Evolutionary conservation across 2,888 invertebrate genomes (phyloP), one percentile per base, ranked within the genome.

Genomic region (Fabriciana adippe): DNA sequence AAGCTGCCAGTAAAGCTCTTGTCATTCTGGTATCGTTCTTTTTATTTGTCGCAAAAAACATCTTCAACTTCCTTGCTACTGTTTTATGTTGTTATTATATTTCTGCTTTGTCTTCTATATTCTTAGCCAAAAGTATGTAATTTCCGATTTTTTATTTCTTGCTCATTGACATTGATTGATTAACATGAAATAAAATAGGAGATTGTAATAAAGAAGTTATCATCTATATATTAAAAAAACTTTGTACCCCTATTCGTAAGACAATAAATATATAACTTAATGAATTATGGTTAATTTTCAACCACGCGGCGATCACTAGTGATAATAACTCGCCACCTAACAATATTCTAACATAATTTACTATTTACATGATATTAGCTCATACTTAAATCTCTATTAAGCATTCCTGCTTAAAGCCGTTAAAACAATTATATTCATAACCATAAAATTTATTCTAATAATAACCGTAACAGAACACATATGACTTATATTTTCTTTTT

Each of bases 401-500:
- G 8, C 2, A 41, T 31, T 31, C 31, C 16, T 59, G 26, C 11
- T 1, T 41, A 59, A 59, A 59, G 59, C n/a, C 3, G 3, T n/a
- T 26, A 31, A 47, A 26, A 5, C 57, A 48, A 48, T 6, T 15
- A 61, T 61, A 16, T 6, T 16, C 1, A 11, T 35, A 51, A 53
- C 4, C 13, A 5, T 18, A 50, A 0, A 61, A 61, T 61, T 35
- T 41, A 51, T 16, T 61, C 31, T 8, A 51, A 61, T 31, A 51
- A 41, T 41, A 41, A 35, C 0, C 41, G 51, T 18, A 51, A 50
- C 35, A 51, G 2, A 16, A 60, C 14, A 21, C 50, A 66, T 13
- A 54, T 41, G 61, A 47, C 60, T 48, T 47, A 54, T 59, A 16
- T 60, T 54, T 31, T 66, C 54, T 55, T 55, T 48, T 66, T 54